phyloP scores from a whole-genome alignment of 2,113 vertebrate genomes.

The Felis chaus region DNA sequence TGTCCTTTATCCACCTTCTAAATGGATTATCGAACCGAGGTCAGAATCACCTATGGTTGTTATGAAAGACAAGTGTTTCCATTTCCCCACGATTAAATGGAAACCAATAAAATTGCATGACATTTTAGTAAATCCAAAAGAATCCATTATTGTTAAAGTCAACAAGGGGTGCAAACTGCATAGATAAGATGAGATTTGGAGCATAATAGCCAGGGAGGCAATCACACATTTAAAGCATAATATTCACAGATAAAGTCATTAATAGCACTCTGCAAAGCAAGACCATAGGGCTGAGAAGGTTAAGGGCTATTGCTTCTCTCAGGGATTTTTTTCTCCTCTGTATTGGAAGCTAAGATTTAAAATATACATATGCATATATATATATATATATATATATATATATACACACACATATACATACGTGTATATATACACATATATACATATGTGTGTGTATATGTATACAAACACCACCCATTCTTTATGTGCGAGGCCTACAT shows the following conservation, averaged over 20 bases:
- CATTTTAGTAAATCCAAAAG: neutral
- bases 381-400: no score
- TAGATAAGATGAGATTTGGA: neutral
- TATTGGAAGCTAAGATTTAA: neutral
- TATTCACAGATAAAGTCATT: neutral
- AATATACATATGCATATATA: neutral
- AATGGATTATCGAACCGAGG: neutral
- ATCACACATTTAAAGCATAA: neutral
- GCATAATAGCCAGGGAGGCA: neutral
- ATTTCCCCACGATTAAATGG: neutral
- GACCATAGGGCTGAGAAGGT: neutral
- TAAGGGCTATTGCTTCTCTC: neutral
- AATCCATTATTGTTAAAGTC: neutral
- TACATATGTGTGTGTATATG: neutral
- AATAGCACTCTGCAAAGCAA: neutral
- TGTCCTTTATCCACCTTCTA: neutral
- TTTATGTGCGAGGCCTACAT: neutral
- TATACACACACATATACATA: neutral
- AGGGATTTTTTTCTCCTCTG: neutral
- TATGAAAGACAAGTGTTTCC: neutral
- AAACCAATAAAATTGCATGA: neutral
- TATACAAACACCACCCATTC: neutral
- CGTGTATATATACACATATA: neutral
- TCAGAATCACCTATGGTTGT: neutral
- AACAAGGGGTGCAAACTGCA: neutral